Evolutionary conservation across 1,140 invertebrate species (phyloP).

Genomic region (Uloborus diversus): DNA sequence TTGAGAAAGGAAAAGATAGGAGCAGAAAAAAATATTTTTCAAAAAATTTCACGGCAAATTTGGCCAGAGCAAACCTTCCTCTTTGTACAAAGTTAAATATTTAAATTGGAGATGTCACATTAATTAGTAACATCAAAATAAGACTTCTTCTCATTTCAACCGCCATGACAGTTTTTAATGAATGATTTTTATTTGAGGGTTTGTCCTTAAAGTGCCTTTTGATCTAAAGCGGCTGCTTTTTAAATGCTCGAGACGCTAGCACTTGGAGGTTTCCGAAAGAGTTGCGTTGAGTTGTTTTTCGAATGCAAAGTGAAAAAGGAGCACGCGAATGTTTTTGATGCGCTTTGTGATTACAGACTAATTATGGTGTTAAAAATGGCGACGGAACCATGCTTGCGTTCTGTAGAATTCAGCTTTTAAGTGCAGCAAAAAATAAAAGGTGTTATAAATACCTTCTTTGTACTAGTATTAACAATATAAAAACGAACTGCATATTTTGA

Average conservation of each 20-base stretch:
- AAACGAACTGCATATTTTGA: too few species aligned
- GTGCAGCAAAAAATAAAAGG: too few species aligned
- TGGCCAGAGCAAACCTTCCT: constrained; percentile 41
- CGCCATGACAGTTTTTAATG: constrained; percentile 47
- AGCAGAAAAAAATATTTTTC: background rate
- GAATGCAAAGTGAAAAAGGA: too few species aligned
- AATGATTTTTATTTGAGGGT: constrained; percentile 31
- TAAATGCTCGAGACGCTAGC: background rate
- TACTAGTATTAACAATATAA: too few species aligned
- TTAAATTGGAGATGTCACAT: constrained; percentile 48
- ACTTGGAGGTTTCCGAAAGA: background rate
- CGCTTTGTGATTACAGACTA: too few species aligned
- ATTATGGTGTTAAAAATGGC: too few species aligned
- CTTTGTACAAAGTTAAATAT: constrained; percentile 56
- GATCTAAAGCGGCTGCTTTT: constrained; percentile 1
- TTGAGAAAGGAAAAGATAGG: background rate
- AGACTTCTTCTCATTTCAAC: background rate
- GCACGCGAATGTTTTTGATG: too few species aligned
- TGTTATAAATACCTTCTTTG: too few species aligned
- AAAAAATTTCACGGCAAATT: constrained; percentile 38
- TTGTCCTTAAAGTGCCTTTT: constrained; percentile 38
- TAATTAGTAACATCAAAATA: constrained; percentile 54
- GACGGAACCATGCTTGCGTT: too few species aligned
- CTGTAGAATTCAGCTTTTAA: too few species aligned
- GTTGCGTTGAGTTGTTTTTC: background rate